Evolutionary conservation across 1,140 invertebrate genomes (phyloP).

Genomic region (Diabrotica virgifera): DNA sequence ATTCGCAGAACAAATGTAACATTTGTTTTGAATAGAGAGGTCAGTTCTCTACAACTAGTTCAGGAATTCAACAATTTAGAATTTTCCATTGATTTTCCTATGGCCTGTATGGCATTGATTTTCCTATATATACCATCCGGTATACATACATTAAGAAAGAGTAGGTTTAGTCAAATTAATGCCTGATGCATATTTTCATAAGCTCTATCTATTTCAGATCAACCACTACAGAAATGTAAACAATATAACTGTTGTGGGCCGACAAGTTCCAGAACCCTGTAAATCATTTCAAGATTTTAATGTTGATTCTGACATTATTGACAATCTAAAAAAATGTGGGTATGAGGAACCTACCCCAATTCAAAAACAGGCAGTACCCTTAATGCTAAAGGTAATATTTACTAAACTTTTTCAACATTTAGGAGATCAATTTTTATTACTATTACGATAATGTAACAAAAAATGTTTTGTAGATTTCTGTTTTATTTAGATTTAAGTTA

Average conservation of each 20-base stretch:
- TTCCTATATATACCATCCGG: too few relatives aligned
- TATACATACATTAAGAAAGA: constrained; percentile 38
- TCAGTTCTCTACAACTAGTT: too few relatives aligned
- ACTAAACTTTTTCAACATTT: too few relatives aligned
- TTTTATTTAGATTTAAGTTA: too few relatives aligned
- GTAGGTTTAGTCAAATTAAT: constrained; percentile 19
- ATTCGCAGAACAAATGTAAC: too few relatives aligned
- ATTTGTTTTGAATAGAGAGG: too few relatives aligned
- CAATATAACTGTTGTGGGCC: constrained; percentile 74
- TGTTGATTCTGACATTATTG: constrained; percentile 60
- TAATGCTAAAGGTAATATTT: constrained; percentile 69
- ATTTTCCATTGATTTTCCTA: too few relatives aligned
- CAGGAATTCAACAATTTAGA: too few relatives aligned
- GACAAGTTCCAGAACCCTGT: constrained; percentile 72
- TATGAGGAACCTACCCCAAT: constrained; percentile 86
- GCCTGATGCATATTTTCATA: neutral
- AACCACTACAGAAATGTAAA: constrained; percentile 72
- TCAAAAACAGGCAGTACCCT: constrained; percentile 91
- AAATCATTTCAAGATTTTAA: constrained; percentile 69
- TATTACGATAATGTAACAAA: too few relatives aligned
- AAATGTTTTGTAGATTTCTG: too few relatives aligned
- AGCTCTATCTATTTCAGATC: constrained; percentile 27
- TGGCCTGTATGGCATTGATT: too few relatives aligned
- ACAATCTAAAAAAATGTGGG: constrained; percentile 71
- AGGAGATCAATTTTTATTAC: too few relatives aligned